These are phyloP conservation scores for Serinus canaria DNA, from an alignment of 2,113 vertebrate genomes.

Conservation along the genomic window DNA sequence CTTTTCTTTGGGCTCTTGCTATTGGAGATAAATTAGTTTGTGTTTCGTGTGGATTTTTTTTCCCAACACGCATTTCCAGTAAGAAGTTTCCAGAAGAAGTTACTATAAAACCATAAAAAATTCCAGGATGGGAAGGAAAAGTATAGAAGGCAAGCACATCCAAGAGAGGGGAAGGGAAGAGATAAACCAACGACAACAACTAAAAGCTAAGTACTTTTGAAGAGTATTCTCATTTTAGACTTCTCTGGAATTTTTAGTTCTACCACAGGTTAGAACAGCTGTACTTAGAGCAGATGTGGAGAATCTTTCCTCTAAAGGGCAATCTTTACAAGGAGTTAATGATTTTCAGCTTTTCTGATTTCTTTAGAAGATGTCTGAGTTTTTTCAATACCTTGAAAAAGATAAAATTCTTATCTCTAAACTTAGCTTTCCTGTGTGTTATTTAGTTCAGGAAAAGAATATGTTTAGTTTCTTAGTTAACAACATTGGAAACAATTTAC, in stretches of 20 bases:
- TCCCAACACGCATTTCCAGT: background rate
- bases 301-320: background rate
- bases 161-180: background rate
- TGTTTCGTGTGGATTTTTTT: background rate
- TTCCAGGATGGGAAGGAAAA: background rate
- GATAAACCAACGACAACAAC: background rate
- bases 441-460: background rate
- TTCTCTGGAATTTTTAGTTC: background rate
- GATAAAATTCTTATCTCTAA: background rate
- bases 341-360: background rate
- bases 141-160: background rate
- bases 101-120: background rate
- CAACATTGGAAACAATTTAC: background rate
- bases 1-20: background rate
- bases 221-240: background rate
- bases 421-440: background rate
- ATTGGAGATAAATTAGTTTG: background rate
- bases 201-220: background rate
- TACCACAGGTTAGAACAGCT: background rate
- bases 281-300: fast-evolving
- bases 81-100: background rate
- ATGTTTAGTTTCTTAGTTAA: background rate
- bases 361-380: background rate
- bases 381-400: background rate
- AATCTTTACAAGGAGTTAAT: background rate